phyloP scores from a whole-genome alignment of 2,797 vertebrate species.

The Manis crassicaudata region DNA sequence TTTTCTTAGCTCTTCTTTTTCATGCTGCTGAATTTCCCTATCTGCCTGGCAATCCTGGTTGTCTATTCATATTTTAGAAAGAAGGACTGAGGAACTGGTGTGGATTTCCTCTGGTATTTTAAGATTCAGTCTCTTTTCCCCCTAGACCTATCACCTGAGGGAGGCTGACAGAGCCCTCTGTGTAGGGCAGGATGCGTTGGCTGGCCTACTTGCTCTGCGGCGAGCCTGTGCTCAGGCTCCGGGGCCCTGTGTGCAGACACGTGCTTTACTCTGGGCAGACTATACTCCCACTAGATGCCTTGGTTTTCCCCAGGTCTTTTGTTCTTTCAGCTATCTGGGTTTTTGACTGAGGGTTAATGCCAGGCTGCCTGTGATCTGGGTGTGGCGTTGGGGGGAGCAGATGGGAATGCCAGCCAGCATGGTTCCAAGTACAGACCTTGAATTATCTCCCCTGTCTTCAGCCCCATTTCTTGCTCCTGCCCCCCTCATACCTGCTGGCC shows the following conservation, averaged over 20 bases:
- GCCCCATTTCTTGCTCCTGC: not conserved
- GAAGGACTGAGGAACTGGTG: not conserved
- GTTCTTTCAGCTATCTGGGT: constrained; percentile 33
- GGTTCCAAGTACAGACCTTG: constrained; percentile 54
- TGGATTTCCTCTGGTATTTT: constrained; percentile 13
- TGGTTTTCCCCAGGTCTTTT: not conserved
- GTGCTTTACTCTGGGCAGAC: not conserved
- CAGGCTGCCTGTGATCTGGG: constrained; percentile 12
- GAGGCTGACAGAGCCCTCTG: not conserved
- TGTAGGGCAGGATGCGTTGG: not conserved
- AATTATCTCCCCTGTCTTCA: constrained; percentile 55
- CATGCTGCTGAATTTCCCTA: not conserved
- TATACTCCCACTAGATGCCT: not conserved
- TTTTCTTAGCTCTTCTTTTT: constrained; percentile 49
- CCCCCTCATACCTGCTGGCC: constrained; percentile 46
- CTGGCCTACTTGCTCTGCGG: not conserved
- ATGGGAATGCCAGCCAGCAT: not conserved
- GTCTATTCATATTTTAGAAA: constrained; percentile 43
- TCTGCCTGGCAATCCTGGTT: not conserved
- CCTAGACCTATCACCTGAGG: not conserved
- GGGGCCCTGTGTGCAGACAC: not conserved
- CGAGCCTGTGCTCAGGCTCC: not conserved
- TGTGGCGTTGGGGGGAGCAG: not conserved
- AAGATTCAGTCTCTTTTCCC: not conserved
- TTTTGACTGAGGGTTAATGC: not conserved